Percentiles rank a stretch among this genome's conserved stretches.
Evolutionary conservation across 2,113 vertebrate genomes (phyloP).

Genomic region (Typhlomys cinereus): DNA sequence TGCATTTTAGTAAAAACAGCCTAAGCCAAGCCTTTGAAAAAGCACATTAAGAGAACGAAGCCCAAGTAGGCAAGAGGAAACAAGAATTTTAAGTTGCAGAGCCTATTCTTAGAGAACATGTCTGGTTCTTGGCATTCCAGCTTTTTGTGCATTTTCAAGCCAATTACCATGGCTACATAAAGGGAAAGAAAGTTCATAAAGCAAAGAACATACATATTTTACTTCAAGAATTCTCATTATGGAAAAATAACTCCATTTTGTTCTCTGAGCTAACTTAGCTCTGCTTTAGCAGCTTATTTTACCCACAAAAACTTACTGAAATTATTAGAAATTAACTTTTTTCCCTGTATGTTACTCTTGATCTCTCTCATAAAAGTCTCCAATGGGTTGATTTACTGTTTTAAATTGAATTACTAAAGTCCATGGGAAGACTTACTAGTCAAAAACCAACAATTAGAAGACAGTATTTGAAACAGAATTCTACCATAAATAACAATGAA

Average conservation of each 20-base stretch:
- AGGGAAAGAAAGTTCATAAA: conserved; percentile 23
- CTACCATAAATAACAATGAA: background rate
- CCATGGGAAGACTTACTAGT: background rate
- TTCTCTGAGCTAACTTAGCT: conserved; percentile 23
- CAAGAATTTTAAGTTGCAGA: background rate
- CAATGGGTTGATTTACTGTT: background rate
- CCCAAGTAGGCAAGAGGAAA: conserved; percentile 43
- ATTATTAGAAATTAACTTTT: background rate
- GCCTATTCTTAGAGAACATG: conserved; percentile 27
- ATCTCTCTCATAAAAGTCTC: background rate
- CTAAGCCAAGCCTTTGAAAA: conserved; percentile 38
- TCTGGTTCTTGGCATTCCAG: background rate
- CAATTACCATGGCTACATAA: conserved; percentile 12
- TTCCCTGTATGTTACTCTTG: background rate
- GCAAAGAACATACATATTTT: background rate
- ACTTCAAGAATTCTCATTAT: background rate
- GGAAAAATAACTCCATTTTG: conserved; percentile 23
- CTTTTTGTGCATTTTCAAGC: conserved; percentile 27
- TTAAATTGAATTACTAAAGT: conserved; percentile 16
- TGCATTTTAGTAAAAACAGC: conserved; percentile 37
- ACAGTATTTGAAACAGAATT: background rate
- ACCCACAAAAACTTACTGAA: background rate
- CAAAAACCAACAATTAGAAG: conserved; percentile 11
- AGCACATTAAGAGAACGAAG: conserved; percentile 26
- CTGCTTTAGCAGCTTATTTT: background rate